Conservation (phyloP, 2,797 vertebrate species). For the Sebastes cheni region DNA sequence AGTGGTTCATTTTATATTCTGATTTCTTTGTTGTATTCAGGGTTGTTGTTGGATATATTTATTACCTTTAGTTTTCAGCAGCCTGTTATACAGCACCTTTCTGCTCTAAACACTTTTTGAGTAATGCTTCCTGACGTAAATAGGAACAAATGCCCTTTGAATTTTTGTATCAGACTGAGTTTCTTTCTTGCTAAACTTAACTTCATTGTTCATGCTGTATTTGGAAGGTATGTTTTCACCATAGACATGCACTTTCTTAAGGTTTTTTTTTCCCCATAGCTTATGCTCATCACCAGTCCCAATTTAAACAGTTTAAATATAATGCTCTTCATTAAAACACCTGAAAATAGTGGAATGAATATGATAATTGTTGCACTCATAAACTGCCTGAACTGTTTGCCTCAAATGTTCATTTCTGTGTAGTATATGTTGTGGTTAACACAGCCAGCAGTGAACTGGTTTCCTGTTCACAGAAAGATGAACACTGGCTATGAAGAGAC, state of each 20-base stretch:
- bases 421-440: too few relatives aligned
- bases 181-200: not conserved
- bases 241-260: not conserved
- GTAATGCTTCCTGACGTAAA: too few relatives aligned
- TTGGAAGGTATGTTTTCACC: not conserved
- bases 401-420: too few relatives aligned
- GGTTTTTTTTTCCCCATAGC: not conserved
- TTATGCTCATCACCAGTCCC: not conserved
- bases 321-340: not conserved
- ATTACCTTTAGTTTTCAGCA: not conserved
- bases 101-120: not conserved
- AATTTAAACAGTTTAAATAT: not conserved
- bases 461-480: too few relatives aligned
- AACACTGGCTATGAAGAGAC: too few relatives aligned
- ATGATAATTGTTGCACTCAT: too few relatives aligned
- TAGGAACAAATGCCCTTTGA: not conserved
- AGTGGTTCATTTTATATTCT: not conserved
- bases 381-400: too few relatives aligned
- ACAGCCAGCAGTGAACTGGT: too few relatives aligned
- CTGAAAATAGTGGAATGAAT: not conserved
- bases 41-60: rapidly evolving
- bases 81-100: not conserved
- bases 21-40: not conserved
- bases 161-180: not conserved
- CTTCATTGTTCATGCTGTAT: not conserved